Conservation (phyloP, 2,888 invertebrate species). For the Drosophila setosimentum region DNA sequence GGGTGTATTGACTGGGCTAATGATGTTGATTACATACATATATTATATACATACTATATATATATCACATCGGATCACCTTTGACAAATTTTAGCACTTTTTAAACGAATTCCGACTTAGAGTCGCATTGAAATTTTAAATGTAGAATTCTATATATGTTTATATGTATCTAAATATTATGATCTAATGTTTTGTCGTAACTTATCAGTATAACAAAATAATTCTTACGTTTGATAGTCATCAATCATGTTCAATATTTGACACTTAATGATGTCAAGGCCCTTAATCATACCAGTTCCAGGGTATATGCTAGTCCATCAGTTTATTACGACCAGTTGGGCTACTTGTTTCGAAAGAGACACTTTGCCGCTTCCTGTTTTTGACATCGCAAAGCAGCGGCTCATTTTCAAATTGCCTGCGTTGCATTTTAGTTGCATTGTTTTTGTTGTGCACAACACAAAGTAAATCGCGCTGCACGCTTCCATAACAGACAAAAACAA, state of each 20-base stretch:
- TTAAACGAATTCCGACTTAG: neutral
- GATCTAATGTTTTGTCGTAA: neutral
- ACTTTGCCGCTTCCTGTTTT: constrained; percentile 62
- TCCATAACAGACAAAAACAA: constrained; percentile 43
- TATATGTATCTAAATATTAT: neutral
- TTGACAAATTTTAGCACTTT: neutral
- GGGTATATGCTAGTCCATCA: constrained; percentile 21
- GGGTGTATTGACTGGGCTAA: neutral
- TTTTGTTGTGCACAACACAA: constrained; percentile 64
- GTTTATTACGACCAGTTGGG: neutral
- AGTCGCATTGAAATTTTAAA: neutral
- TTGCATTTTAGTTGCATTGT: constrained; percentile 65
- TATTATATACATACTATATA: neutral
- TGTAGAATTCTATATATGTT: neutral
- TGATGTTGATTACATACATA: neutral
- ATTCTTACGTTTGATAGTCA: neutral
- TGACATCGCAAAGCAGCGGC: constrained; percentile 30
- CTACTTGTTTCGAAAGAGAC: constrained; percentile 51
- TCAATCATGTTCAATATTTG: neutral
- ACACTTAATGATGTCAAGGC: neutral
- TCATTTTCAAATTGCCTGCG: constrained; percentile 54
- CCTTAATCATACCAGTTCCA: neutral
- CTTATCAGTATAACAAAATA: neutral
- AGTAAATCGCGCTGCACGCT: constrained; percentile 61
- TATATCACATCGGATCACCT: accelerated